Base-by-base conservation (phyloP, 2,888 invertebrate species). In the Phyto melanocephala region DNA sequence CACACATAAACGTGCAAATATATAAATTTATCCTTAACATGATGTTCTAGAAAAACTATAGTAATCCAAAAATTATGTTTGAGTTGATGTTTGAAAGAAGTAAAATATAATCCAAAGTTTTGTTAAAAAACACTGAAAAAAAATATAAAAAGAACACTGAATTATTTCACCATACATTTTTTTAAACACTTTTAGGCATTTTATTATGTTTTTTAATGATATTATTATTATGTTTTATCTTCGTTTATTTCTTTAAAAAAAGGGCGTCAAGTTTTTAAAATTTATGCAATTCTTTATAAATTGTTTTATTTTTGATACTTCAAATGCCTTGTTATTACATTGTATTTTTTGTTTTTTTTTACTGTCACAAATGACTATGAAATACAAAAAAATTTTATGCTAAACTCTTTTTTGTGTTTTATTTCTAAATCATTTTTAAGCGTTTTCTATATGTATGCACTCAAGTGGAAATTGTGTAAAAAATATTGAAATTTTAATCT, bases 1-100 rank as follows among this genome's bases (percentile, higher is more conserved):
- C 88, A 86, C 89, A 80, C 1, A 90, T 56, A 24, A 86, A 63
- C 50, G 86, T 87, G 87, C 85, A 85, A 63, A 86, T 76, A 67
- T 85, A 85, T 80, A 84, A 81, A 75, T 84, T 85, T 83, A 83
- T 79, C 70, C 85, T 84, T 83, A 84, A 84, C 88, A 89, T 89
- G 84, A 75, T 85, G 86, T 63, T 50, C 28, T 28, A 45, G 28
- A 68, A 45, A 67, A 45, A 33, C 10, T 76, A 56, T 54, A 54
- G 70, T 86, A 86, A 85, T 88, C 87, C 87, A 76, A 50, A 67
- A 10, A 50, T 74, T 47, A 24, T 15, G 42, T 62, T 24, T 45
- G 33, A 79, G 17, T 47, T 28, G 67, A 79, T 82, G 37, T 54
- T 5, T 13, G n/a, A 35, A 17, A 50, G 42, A 60, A 3, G 72